Evolutionary conservation across 2,888 invertebrate genomes (phyloP).

Genomic region (Kryphioiulus occultus): DNA sequence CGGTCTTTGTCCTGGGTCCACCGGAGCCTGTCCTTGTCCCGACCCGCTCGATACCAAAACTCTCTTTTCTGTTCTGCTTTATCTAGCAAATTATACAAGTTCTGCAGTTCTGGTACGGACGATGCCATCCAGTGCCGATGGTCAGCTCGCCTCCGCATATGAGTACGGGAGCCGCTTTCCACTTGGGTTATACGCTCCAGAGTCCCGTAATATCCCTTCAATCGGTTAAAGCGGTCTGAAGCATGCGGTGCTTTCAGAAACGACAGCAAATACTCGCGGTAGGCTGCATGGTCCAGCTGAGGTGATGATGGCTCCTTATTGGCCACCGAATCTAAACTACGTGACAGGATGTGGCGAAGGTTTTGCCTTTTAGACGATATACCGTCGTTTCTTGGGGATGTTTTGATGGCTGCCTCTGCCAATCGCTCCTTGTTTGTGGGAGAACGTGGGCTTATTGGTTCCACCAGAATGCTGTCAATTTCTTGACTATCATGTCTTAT

Average conservation of each 20-base stretch:
- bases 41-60: conserved; percentile 78
- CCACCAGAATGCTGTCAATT: not conserved
- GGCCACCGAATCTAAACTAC: conserved; percentile 45
- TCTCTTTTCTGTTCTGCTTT: conserved; percentile 82
- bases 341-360: conserved; percentile 40
- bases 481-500: not conserved
- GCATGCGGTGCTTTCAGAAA: conserved; percentile 71
- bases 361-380: conserved; percentile 20
- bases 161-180: conserved; percentile 64
- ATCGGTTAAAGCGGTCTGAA: conserved; percentile 81
- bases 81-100: conserved; percentile 77
- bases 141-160: not conserved
- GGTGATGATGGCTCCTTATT: conserved; percentile 33
- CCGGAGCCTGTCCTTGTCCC: conserved; percentile 69
- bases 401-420: conserved; percentile 46
- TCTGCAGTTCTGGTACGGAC: conserved; percentile 70
- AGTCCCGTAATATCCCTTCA: conserved; percentile 84
- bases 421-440: conserved; percentile 48
- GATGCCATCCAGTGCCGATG: not conserved
- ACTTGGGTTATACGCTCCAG: conserved; percentile 84
- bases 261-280: conserved; percentile 73
- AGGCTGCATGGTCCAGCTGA: conserved; percentile 58
- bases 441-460: conserved; percentile 16
- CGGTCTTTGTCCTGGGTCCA: conserved; percentile 77
- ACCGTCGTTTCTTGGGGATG: not conserved